These are phyloP conservation scores for Drosophila subpulchrella DNA, from an alignment of 1,140 invertebrate genomes.

Conservation along the genomic window DNA sequence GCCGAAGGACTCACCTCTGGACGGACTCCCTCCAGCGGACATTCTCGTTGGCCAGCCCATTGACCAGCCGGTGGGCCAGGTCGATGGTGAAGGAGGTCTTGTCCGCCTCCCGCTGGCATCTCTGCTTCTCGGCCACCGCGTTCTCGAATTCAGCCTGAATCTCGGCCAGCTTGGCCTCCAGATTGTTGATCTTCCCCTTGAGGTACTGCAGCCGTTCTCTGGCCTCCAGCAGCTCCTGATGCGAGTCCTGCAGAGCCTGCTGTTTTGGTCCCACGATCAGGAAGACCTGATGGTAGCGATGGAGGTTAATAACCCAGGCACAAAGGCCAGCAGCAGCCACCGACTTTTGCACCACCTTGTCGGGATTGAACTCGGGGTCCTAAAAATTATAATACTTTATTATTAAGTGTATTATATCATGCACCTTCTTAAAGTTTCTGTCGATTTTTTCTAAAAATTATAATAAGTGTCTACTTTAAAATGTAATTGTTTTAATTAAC, in stretches of 20 bases:
- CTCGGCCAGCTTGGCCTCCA: slow-evolving; percentile 91
- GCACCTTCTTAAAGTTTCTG: too few species aligned
- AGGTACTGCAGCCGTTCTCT: slow-evolving; percentile 94
- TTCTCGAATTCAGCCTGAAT: slow-evolving; percentile 93
- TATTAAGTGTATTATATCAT: too few species aligned
- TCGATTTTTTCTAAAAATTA: too few species aligned
- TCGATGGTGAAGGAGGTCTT: slow-evolving; percentile 94
- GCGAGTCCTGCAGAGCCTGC: slow-evolving; percentile 91
- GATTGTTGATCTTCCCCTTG: slow-evolving; percentile 87
- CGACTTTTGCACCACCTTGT: slow-evolving; percentile 94
- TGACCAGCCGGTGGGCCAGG: slow-evolving; percentile 96
- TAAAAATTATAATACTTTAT: slow-evolving; percentile 51
- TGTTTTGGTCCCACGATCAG: slow-evolving; percentile 97
- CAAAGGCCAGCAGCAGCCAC: slow-evolving; percentile 96
- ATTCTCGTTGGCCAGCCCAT: slow-evolving; percentile 97
- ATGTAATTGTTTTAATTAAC: too few species aligned
- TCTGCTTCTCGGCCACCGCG: slow-evolving; percentile 94
- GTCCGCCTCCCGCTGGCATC: slow-evolving; percentile 94
- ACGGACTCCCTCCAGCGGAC: slow-evolving; percentile 87
- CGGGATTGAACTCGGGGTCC: slow-evolving; percentile 93
- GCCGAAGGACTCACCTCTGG: slow-evolving; percentile 63
- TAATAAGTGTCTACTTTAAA: too few species aligned
- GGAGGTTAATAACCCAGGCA: slow-evolving; percentile 97
- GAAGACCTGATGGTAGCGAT: slow-evolving; percentile 96
- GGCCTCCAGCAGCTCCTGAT: slow-evolving; percentile 93